Base-by-base conservation (phyloP, 2,797 vertebrate genomes). In the Coregonus ussuriensis region DNA sequence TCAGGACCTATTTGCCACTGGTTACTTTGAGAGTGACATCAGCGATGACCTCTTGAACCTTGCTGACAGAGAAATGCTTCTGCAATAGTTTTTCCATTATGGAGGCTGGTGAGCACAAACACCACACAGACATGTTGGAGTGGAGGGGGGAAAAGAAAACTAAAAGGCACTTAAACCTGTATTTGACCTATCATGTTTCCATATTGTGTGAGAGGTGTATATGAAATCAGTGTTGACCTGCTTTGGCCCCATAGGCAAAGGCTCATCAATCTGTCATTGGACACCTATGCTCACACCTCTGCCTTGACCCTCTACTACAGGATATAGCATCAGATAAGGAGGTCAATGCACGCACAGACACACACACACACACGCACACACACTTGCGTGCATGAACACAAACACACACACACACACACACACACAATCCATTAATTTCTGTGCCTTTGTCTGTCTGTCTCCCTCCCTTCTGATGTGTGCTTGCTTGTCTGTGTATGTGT, bases 11-110 rank as follows among this genome's bases (percentile, higher is more conserved):
- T 97, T 97, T 98, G 95, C 93, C 89, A 91, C 94, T 87, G 93
- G 96, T 94, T 93, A 96, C 96, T 96, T 95, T 96, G 96, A 96
- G 93, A 95, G 95, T 95, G 96, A 96, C 97, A 96, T 95, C 94
- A 94, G 94, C 81, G 74, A 91, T 93, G 95, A 96, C 96, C 97
- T 92, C 93, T 93, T 96, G 96, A 97, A 96, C 97, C 92, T 74
- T 80, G n/a, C 92, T 94, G 92, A 94, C 94, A 93, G 95, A 94
- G 95, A 95, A 97, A 96, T 94, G 96, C 93, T 92, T 92, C 88
- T 87, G 95, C 94, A 94, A 96, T 97, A 97, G 96, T 96, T 96
- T 25, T 96, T 96, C 93, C 92, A 96, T 97, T 97, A 96, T 94
- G 93, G 95, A 92, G 89, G 94, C 94, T 90, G 92, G 92, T 91